These are phyloP conservation scores for Zygogramma bicolorata DNA, from an alignment of 2,888 invertebrate species.

Conservation along the genomic window DNA sequence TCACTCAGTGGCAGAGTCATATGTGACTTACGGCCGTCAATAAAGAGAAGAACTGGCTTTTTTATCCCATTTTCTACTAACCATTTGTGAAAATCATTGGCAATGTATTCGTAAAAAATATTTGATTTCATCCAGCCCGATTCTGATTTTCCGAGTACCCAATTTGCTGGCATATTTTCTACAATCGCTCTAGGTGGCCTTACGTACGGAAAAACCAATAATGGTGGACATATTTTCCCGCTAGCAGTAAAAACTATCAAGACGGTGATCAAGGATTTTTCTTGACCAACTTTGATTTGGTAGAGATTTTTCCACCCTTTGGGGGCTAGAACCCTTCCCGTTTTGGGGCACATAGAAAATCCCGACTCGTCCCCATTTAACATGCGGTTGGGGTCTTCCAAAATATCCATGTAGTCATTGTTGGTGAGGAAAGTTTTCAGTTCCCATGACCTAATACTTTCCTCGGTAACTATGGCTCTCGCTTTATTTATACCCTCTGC, in stretches of 20 bases:
- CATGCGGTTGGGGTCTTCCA: too few relatives aligned
- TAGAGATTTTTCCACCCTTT: conserved; percentile 48
- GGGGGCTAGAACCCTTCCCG: conserved; percentile 30
- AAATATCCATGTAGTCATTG: conserved; percentile 28
- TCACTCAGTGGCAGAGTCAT: too few relatives aligned
- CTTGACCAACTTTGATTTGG: conserved; percentile 44
- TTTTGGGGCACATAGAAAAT: conserved; percentile 32
- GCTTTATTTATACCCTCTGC: too few relatives aligned
- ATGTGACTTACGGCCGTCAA: conserved; percentile 52
- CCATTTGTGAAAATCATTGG: conserved; percentile 41
- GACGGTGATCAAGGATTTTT: conserved; percentile 55
- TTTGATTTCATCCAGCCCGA: conserved; percentile 32
- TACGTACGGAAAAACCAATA: conserved; percentile 44
- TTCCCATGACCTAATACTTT: conserved; percentile 30
- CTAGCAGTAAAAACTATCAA: conserved; percentile 47
- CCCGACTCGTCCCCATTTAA: too few relatives aligned
- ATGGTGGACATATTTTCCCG: conserved; percentile 36
- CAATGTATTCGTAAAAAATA: conserved; percentile 47
- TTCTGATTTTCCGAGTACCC: conserved; percentile 28
- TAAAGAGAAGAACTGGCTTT: conserved; percentile 45
- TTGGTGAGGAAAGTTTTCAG: too few relatives aligned
- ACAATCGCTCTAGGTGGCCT: conserved; percentile 17
- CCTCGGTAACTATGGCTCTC: conserved; percentile 32
- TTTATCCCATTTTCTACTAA: conserved; percentile 29
- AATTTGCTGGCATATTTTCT: too few relatives aligned